Conservation (phyloP, 2,888 invertebrate species). For the Agonopterix alstromeriana region DNA sequence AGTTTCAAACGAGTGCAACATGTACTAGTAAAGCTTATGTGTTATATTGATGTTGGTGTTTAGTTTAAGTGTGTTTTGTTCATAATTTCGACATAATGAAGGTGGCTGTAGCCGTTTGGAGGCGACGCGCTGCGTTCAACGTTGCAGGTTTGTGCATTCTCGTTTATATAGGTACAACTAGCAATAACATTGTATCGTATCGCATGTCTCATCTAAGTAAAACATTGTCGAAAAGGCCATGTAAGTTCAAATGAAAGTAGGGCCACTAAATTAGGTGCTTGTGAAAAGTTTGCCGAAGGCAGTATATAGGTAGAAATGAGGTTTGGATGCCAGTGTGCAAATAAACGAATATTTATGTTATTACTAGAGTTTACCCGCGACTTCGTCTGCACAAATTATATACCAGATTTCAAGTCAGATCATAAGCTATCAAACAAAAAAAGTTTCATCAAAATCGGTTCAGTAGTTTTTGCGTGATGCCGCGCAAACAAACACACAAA, state of each 20-base stretch:
- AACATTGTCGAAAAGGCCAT: too few relatives aligned
- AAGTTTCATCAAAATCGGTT: too few relatives aligned
- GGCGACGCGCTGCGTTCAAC: constrained; percentile 52
- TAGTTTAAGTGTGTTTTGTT: constrained; percentile 44
- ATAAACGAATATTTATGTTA: too few relatives aligned
- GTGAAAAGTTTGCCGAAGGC: constrained; percentile 2
- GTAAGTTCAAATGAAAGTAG: not conserved
- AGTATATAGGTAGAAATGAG: not conserved
- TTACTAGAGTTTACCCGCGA: too few relatives aligned
- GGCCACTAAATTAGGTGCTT: constrained; percentile 1
- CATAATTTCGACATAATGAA: constrained; percentile 62
- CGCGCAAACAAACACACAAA: too few relatives aligned
- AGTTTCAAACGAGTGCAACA: constrained; percentile 23
- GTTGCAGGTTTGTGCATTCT: constrained; percentile 55
- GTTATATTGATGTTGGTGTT: constrained; percentile 29
- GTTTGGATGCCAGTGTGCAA: too few relatives aligned
- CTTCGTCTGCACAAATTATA: too few relatives aligned
- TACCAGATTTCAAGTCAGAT: too few relatives aligned
- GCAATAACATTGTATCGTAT: too few relatives aligned
- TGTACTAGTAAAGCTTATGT: constrained; percentile 31
- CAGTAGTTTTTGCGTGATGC: too few relatives aligned
- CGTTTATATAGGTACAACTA: constrained; percentile 2
- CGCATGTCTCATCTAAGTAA: too few relatives aligned
- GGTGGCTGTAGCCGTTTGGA: constrained; percentile 53
- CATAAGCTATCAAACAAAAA: too few relatives aligned